Percentiles rank a stretch among this genome's conserved stretches.
Evolutionary conservation across 1,140 invertebrate species (phyloP).

Genomic region (Neodiprion virginianus): DNA sequence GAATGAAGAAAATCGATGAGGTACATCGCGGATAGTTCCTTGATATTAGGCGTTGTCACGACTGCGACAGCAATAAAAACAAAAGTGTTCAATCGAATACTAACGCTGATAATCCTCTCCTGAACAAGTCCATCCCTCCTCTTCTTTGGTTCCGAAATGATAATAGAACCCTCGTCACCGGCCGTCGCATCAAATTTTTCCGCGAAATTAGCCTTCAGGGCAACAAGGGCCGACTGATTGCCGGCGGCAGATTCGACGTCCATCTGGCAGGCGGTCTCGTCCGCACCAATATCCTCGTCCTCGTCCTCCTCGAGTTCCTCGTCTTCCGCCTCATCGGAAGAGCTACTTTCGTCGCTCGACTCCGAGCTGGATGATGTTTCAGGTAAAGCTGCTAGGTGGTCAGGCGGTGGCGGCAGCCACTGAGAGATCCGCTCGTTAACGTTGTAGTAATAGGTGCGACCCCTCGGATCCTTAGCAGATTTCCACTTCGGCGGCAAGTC

Average conservation of each 20-base stretch:
- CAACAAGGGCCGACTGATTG: constrained; percentile 20
- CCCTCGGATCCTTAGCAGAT: constrained; percentile 78
- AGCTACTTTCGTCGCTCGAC: constrained; percentile 60
- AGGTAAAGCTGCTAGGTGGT: constrained; percentile 60
- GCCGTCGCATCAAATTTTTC: constrained; percentile 32
- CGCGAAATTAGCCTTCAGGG: constrained; percentile 24
- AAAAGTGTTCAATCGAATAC: constrained; percentile 45
- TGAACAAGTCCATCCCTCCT: constrained; percentile 68
- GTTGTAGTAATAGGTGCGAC: constrained; percentile 92
- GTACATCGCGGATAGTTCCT: neutral
- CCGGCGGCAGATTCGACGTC: constrained; percentile 22
- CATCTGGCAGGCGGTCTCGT: constrained; percentile 19
- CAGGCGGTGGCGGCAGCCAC: constrained; percentile 82
- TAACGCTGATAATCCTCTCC: constrained; percentile 75
- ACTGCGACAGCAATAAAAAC: constrained; percentile 16
- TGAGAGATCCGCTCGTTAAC: constrained; percentile 82
- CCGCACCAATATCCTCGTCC: constrained; percentile 36
- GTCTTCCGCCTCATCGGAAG: constrained; percentile 62
- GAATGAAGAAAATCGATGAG: neutral
- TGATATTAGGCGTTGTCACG: neutral
- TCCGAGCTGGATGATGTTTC: constrained; percentile 58
- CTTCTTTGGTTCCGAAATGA: constrained; percentile 44
- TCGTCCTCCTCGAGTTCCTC: constrained; percentile 60
- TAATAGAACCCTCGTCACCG: neutral
- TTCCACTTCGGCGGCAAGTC: constrained; percentile 89